Evolutionary conservation across 1,140 invertebrate species (phyloP).

Genomic region (Tribolium madens): DNA sequence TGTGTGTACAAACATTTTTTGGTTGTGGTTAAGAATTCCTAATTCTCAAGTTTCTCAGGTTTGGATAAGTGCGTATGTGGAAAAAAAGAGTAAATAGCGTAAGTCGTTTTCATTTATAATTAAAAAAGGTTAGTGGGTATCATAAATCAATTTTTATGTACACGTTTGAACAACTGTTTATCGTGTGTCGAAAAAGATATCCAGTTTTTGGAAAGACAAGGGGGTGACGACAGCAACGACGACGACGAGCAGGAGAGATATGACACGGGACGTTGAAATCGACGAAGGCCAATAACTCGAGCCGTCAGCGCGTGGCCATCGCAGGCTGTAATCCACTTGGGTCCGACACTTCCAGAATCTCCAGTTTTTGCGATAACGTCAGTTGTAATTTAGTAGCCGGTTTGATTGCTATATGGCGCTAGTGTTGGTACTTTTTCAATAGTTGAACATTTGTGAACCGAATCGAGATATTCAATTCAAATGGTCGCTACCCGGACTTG

Average conservation of each 20-base stretch:
- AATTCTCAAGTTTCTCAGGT: too few relatives aligned
- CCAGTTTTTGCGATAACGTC: constrained; percentile 60
- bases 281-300: constrained; percentile 58
- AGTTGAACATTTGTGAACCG: constrained; percentile 55
- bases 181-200: constrained; percentile 54
- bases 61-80: too few relatives aligned
- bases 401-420: constrained; percentile 61
- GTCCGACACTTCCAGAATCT: constrained; percentile 57
- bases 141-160: constrained; percentile 44
- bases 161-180: constrained; percentile 48
- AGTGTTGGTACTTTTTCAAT: constrained; percentile 58
- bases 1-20: too few relatives aligned
- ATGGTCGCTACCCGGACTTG: constrained; percentile 30
- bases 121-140: not conserved
- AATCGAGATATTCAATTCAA: constrained; percentile 41
- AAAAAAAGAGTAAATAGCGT: too few relatives aligned
- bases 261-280: constrained; percentile 57
- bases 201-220: constrained; percentile 53
- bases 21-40: too few relatives aligned
- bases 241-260: constrained; percentile 51
- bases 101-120: not conserved
- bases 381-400: constrained; percentile 60
- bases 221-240: constrained; percentile 45
- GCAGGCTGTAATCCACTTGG: constrained; percentile 59
- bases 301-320: constrained; percentile 55